Conservation (phyloP, 2,888 invertebrate genomes). For the Steinernema hermaphroditum region DNA sequence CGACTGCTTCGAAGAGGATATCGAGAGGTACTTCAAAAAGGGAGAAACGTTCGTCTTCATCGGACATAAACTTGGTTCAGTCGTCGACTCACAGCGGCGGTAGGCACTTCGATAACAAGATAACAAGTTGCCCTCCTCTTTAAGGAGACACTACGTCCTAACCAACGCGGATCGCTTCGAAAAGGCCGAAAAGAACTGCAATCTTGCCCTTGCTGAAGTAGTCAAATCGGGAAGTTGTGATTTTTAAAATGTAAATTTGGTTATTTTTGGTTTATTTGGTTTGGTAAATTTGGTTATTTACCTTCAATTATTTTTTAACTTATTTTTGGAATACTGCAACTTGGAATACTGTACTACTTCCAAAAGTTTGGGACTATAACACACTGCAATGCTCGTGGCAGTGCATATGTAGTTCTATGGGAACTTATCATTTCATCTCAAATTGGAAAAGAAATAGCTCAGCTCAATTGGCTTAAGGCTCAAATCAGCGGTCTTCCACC, state of each 20-base stretch:
- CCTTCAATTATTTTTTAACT: background rate
- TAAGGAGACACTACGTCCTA: background rate
- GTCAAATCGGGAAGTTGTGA: background rate
- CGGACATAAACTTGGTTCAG: background rate
- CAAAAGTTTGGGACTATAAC: too few relatives aligned
- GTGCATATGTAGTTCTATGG: too few relatives aligned
- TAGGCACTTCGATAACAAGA: background rate
- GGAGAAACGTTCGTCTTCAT: background rate
- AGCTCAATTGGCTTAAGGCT: too few relatives aligned
- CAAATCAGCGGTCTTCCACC: too few relatives aligned
- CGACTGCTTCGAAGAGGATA: background rate
- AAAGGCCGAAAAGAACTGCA: too few relatives aligned
- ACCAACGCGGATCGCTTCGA: background rate
- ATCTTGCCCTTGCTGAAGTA: background rate
- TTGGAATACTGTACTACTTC: background rate
- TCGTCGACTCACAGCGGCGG: background rate
- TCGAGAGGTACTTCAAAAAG: background rate
- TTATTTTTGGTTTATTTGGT: background rate
- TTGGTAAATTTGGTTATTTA: background rate
- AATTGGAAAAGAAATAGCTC: too few relatives aligned
- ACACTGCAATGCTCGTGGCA: too few relatives aligned
- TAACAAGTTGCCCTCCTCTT: background rate
- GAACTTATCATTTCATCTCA: too few relatives aligned
- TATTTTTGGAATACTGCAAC: background rate
- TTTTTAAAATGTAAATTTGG: background rate